Conservation (phyloP, 2,888 invertebrate genomes). For the Laspeyria flexula region DNA sequence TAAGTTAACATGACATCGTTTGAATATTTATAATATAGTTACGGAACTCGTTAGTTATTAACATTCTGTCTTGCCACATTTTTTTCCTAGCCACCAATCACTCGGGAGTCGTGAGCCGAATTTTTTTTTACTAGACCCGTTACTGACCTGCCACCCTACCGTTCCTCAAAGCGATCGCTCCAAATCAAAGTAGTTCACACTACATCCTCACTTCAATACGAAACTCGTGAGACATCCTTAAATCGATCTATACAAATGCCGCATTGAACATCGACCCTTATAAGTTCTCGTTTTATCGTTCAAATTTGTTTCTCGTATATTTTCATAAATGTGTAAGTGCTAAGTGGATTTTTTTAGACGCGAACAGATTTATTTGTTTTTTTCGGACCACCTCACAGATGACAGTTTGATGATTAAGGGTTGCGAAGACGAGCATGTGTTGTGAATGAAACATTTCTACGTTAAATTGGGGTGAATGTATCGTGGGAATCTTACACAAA, state of each 20-base stretch:
- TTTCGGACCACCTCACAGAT: slow-evolving; percentile 58
- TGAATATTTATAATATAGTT: slow-evolving; percentile 18
- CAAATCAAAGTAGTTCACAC: slow-evolving; percentile 34
- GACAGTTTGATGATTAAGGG: slow-evolving; percentile 56
- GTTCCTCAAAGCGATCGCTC: slow-evolving; percentile 38
- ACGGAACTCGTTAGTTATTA: slow-evolving; percentile 43
- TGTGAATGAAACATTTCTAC: slow-evolving; percentile 45
- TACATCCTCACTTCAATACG: slow-evolving; percentile 36
- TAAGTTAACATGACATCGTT: slow-evolving; percentile 12
- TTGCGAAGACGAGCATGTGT: slow-evolving; percentile 51
- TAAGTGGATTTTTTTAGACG: slow-evolving; percentile 60
- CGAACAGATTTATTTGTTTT: slow-evolving; percentile 48
- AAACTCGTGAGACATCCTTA: slow-evolving; percentile 9
- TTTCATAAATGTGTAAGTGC: slow-evolving; percentile 55
- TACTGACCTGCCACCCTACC: slow-evolving; percentile 65
- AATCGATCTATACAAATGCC: slow-evolving; percentile 20
- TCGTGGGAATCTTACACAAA: slow-evolving; percentile 35
- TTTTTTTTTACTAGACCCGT: slow-evolving; percentile 73
- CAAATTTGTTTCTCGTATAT: slow-evolving; percentile 31
- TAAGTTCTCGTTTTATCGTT: slow-evolving; percentile 10
- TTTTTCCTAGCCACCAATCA: slow-evolving; percentile 67
- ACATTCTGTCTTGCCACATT: slow-evolving; percentile 53
- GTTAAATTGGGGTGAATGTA: slow-evolving; percentile 36
- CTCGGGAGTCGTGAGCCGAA: slow-evolving; percentile 76
- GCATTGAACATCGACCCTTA: slow-evolving; percentile 35